Base-by-base conservation (phyloP, 2,888 invertebrate species). In the Drosophila colorata region DNA sequence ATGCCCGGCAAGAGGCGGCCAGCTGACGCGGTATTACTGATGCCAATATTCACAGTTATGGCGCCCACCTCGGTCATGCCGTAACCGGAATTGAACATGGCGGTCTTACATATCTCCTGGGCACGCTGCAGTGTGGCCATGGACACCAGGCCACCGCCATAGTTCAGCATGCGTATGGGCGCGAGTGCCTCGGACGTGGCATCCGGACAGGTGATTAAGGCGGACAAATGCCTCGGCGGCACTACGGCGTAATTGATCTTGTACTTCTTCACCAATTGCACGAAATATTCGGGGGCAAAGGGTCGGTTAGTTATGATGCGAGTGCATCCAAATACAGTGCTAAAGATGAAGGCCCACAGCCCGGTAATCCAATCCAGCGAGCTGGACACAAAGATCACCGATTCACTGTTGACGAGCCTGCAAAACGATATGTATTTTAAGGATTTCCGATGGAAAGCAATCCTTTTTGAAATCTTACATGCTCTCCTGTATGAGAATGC, bases 1-100 rank as follows among this genome's bases (percentile, higher is more conserved):
- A 80, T 31, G 38, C 86, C 86, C 2, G 82, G 73, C 20, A 73
- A 4, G 0, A 87, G 44, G 38, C 78, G 64, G 4, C 91, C 91
- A 1, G 87, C 90, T 0, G 90, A 82, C 4, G 70, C 56, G 0
- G 57, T 67, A 53, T 86, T 88, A 16, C 70, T 75, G 1, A 74
- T 74, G 4, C 78, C 78, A 31, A 90, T 43, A 16, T 81, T 84
- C 0, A 69, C 33, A 0, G 87, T 63, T 1, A 87, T 74, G 40
- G 58, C 60, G 2, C 87, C 86, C 7, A 83, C 66, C 66, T 91
- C 91, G 2, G 88, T 90, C 64, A 87, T 71, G 4, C 88, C 90
- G 47, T 91, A 91, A 0, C 69, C 70, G 6, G 81, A 80, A 20
- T 72, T 60, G 1, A 91, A 40, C 43, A 63, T 60, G 5, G 82